Conservation (phyloP, 2,888 invertebrate genomes). For the Rhagophthalmus giganteus region DNA sequence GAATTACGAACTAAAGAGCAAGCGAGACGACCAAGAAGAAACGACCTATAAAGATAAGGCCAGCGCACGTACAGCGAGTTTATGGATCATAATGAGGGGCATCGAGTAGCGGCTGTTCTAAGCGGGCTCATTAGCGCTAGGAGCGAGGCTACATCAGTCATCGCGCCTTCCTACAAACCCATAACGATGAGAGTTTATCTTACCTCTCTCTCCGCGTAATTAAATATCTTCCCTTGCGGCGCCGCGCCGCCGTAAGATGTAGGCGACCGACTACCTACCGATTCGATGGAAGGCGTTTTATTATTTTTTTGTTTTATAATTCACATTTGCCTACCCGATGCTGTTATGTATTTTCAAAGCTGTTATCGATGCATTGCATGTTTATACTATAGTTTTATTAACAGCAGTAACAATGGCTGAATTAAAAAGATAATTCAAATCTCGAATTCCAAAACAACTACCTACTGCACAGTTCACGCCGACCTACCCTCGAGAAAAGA, state of each 20-base stretch:
- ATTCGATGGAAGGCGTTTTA: slow-evolving; percentile 25
- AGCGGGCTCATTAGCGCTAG: slow-evolving; percentile 30
- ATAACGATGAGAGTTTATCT: slow-evolving; percentile 31
- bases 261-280: slow-evolving; percentile 24
- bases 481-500: no score
- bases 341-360: no score
- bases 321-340: slow-evolving; percentile 18
- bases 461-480: no score
- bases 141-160: slow-evolving; percentile 31
- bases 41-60: slow-evolving; percentile 31
- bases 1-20: slow-evolving; percentile 13
- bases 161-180: slow-evolving; percentile 30
- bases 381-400: no score
- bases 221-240: slow-evolving; percentile 30
- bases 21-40: slow-evolving; percentile 21
- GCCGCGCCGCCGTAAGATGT: slow-evolving; percentile 26
- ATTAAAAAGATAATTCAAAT: no score
- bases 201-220: slow-evolving; percentile 30
- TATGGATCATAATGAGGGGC: slow-evolving; percentile 32
- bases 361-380: no score
- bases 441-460: no score
- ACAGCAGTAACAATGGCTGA: no score
- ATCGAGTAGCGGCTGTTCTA: slow-evolving; percentile 32
- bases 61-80: slow-evolving; percentile 30
- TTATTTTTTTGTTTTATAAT: no score